These are phyloP conservation scores for Chionomys nivalis DNA, from an alignment of 2,113 vertebrate species.

Conservation along the genomic window DNA sequence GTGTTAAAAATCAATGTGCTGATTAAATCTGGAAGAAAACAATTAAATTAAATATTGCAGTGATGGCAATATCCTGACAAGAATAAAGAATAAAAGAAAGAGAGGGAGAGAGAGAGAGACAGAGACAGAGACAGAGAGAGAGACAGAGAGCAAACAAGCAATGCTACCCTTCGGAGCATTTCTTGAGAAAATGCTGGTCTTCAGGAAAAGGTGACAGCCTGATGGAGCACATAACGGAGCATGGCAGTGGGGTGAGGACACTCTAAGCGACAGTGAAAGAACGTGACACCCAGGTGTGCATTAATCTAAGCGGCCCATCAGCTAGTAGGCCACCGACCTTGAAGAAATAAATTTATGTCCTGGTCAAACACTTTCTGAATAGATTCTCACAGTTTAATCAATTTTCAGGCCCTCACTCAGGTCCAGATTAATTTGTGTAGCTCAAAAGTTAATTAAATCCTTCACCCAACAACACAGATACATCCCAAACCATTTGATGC, in stretches of 20 bases:
- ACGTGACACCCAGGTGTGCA: background rate
- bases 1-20: slow-evolving; percentile 55
- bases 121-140: background rate
- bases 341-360: slow-evolving; percentile 72
- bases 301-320: slow-evolving; percentile 61
- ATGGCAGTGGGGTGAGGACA: rapidly evolving
- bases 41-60: slow-evolving; percentile 60
- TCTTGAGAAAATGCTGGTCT: slow-evolving; percentile 4
- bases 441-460: slow-evolving; percentile 71
- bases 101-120: background rate
- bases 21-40: slow-evolving; percentile 50
- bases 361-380: slow-evolving; percentile 68
- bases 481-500: slow-evolving; percentile 54
- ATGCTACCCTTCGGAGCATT: background rate
- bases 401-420: slow-evolving; percentile 51
- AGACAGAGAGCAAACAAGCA: background rate
- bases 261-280: background rate
- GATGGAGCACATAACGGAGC: background rate
- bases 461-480: slow-evolving; percentile 61
- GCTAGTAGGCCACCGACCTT: slow-evolving; percentile 52
- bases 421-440: slow-evolving; percentile 64
- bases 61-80: background rate
- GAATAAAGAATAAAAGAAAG: background rate
- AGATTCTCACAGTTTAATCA: slow-evolving; percentile 65
- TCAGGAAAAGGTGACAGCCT: background rate